phyloP scores from a whole-genome alignment of 1,140 invertebrate species.

The Sinella curviseta region DNA sequence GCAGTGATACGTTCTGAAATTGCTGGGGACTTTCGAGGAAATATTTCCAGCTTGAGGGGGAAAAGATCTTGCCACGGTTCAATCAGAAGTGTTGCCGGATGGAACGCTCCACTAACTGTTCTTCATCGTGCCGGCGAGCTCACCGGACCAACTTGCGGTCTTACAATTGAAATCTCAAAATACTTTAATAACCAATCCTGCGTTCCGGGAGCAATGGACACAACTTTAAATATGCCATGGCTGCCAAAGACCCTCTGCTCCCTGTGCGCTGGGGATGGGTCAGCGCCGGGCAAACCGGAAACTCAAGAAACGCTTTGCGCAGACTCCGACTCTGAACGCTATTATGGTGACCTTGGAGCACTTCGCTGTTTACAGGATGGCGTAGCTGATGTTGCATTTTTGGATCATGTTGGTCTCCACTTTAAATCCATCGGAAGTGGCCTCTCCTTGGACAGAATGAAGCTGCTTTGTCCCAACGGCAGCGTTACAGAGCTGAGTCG shows the following conservation, averaged over 20 bases:
- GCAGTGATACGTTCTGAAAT: conserved; percentile 61
- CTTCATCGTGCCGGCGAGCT: conserved; percentile 58
- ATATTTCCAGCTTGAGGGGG: conserved; percentile 57
- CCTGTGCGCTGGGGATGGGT: conserved; percentile 32
- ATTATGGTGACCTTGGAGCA: conserved; percentile 67
- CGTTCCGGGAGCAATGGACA: conserved; percentile 54
- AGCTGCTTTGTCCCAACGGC: conserved; percentile 63
- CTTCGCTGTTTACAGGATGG: conserved; percentile 60
- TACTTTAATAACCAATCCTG: conserved; percentile 60
- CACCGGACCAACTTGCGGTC: conserved; percentile 54
- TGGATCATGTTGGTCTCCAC: conserved; percentile 59
- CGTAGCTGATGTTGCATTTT: conserved; percentile 63
- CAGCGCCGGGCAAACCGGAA: not conserved
- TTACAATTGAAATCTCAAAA: conserved; percentile 55
- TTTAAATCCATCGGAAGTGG: conserved; percentile 49
- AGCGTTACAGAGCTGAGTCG: conserved; percentile 41
- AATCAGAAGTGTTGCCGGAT: conserved; percentile 53
- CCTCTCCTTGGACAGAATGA: conserved; percentile 61
- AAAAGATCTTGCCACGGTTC: conserved; percentile 61
- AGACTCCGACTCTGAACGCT: conserved; percentile 50
- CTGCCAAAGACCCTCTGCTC: conserved; percentile 34
- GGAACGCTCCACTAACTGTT: conserved; percentile 59
- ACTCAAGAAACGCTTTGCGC: conserved; percentile 22
- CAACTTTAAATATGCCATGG: conserved; percentile 36
- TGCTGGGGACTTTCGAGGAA: conserved; percentile 51